Conservation (phyloP, 2,113 vertebrate species). For the Pituophis catenifer region DNA sequence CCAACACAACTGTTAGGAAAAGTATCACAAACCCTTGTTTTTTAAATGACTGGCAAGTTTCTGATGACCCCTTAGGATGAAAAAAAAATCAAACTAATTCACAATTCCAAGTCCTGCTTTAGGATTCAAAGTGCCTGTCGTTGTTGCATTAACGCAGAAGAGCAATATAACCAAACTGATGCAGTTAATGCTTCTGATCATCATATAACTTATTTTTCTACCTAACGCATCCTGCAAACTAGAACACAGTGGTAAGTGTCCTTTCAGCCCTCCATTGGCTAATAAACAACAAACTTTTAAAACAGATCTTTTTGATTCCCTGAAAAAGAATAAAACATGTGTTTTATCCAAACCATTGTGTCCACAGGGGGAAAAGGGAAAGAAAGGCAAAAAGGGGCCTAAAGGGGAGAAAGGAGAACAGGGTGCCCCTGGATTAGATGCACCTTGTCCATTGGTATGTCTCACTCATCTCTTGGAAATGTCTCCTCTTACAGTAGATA, state of each 20-base stretch:
- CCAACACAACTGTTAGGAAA: neutral
- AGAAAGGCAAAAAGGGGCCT: constrained; percentile 99
- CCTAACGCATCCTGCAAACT: constrained; percentile 57
- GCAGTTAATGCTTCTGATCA: constrained; percentile 50
- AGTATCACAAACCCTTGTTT: neutral
- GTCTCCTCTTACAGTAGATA: constrained; percentile 51
- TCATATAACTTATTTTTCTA: constrained; percentile 54
- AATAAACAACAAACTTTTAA: constrained; percentile 53
- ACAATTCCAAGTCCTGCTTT: constrained; percentile 53
- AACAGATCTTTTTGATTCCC: constrained; percentile 16
- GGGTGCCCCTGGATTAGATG: constrained; percentile 99
- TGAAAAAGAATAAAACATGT: constrained; percentile 67
- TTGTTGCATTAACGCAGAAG: constrained; percentile 16
- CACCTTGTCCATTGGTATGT: constrained; percentile 99
- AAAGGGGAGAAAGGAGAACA: constrained; percentile 99
- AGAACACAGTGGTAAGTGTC: constrained; percentile 75
- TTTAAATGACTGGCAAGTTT: neutral
- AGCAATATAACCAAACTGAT: constrained; percentile 37
- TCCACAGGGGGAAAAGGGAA: constrained; percentile 99
- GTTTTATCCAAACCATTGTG: constrained; percentile 91
- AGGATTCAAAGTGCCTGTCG: constrained; percentile 48
- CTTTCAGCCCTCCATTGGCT: constrained; percentile 69
- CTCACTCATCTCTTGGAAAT: constrained; percentile 71
- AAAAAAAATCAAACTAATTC: neutral
- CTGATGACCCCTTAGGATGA: constrained; percentile 35